These are phyloP conservation scores for Malurus alboscapulatus DNA, from an alignment of 2,113 vertebrate species.

Conservation along the genomic window DNA sequence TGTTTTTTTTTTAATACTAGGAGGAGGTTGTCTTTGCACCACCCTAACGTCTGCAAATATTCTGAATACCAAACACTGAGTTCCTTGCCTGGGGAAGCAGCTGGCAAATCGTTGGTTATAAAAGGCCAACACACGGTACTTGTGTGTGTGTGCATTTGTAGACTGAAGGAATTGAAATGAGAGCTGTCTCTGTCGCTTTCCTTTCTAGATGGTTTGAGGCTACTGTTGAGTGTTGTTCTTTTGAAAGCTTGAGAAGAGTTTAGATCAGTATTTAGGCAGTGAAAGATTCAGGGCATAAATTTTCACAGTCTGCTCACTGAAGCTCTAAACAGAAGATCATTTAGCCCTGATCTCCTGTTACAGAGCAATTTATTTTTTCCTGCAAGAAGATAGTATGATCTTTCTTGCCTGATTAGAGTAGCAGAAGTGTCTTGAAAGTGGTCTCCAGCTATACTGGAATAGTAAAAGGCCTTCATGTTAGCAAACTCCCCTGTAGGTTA, in stretches of 20 bases:
- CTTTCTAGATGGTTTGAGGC: constrained; percentile 3
- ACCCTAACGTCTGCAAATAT: neutral
- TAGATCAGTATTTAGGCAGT: neutral
- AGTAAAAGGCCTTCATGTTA: neutral
- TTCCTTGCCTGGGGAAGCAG: constrained; percentile 5
- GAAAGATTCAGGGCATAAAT: constrained; percentile 22
- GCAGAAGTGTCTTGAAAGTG: neutral
- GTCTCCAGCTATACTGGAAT: neutral
- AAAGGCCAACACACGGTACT: neutral
- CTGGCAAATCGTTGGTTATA: neutral
- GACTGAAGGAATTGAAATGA: neutral
- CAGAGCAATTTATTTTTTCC: neutral
- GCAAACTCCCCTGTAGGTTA: neutral
- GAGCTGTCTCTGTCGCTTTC: neutral
- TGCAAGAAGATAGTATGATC: neutral
- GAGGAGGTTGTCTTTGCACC: neutral
- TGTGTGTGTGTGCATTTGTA: neutral
- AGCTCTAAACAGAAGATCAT: neutral
- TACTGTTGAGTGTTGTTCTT: neutral
- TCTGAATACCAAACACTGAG: neutral
- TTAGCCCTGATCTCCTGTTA: neutral
- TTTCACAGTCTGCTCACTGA: neutral
- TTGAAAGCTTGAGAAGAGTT: constrained; percentile 29
- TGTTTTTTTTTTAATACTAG: neutral
- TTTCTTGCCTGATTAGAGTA: neutral